Percentiles rank a stretch among this genome's conserved stretches.
Evolutionary conservation across 2,113 vertebrate species (phyloP).

Genomic region (Mormyrus lacerda): DNA sequence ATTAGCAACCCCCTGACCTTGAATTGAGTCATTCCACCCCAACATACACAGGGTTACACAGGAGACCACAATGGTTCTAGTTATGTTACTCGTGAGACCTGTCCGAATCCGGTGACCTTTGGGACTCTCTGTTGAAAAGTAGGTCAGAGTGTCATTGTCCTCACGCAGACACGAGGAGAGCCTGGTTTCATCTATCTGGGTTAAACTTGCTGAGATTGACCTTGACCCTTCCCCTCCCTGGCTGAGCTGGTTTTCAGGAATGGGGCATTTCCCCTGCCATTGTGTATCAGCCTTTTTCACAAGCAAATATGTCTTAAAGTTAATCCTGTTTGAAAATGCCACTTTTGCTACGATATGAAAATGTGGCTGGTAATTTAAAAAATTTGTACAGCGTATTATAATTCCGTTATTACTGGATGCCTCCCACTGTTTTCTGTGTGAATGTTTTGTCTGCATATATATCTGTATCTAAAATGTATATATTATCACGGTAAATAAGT

Average conservation of each 20-base stretch:
- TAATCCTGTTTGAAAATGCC: not conserved
- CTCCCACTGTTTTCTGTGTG: not conserved
- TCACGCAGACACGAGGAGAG: constrained; percentile 29
- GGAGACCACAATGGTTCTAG: not conserved
- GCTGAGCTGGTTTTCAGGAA: constrained; percentile 21
- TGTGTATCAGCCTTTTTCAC: not conserved
- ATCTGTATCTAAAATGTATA: not conserved
- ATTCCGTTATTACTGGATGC: not conserved
- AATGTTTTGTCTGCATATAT: not conserved
- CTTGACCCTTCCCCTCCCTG: constrained; percentile 46
- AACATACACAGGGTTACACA: constrained; percentile 22
- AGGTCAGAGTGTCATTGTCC: constrained; percentile 38
- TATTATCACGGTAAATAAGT: not conserved
- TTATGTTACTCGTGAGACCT: constrained; percentile 20
- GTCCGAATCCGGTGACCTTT: constrained; percentile 43
- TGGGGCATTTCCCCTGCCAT: no score
- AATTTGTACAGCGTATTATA: not conserved
- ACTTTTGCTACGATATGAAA: not conserved
- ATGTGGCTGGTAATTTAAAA: not conserved
- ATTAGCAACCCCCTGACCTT: not conserved
- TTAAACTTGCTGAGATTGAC: constrained; percentile 55
- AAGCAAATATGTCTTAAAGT: not conserved
- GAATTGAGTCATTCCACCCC: constrained; percentile 29
- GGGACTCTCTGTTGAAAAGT: constrained; percentile 31
- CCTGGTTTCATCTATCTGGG: constrained; percentile 41